Percentiles rank a stretch among this genome's conserved stretches.
phyloP scores from a whole-genome alignment of 2,797 vertebrate genomes.

The Luscinia megarhynchos region DNA sequence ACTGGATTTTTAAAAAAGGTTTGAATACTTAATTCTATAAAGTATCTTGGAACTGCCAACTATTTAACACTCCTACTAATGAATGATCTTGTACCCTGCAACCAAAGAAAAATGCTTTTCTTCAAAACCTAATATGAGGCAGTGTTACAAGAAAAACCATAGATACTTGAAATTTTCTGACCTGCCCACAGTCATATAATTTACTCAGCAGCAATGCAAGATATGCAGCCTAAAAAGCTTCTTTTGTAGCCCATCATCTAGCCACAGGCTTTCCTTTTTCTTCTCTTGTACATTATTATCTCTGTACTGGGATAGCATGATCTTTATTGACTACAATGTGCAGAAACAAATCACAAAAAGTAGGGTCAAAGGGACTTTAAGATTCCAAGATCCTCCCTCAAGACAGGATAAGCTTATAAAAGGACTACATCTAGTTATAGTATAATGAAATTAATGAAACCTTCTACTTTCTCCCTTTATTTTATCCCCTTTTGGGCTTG shows the following conservation, averaged over 20 bases:
- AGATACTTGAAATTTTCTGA: slow-evolving; percentile 49
- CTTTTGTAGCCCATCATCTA: slow-evolving; percentile 4
- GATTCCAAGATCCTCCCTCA: neutral
- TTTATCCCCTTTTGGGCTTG: neutral
- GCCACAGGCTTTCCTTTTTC: slow-evolving; percentile 1
- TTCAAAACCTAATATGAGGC: neutral
- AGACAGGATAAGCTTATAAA: neutral
- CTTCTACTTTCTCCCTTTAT: neutral
- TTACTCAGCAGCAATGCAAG: slow-evolving; percentile 40
- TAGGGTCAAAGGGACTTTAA: neutral
- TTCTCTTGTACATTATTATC: neutral
- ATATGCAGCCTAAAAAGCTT: slow-evolving; percentile 40
- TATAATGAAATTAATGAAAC: neutral
- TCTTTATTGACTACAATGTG: neutral
- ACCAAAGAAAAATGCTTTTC: neutral
- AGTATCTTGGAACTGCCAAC: neutral
- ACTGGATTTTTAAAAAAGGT: neutral
- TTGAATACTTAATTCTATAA: neutral
- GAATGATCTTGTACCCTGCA: neutral
- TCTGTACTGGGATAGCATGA: neutral
- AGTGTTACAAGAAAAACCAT: neutral
- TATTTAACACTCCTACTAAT: neutral
- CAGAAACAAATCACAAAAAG: neutral
- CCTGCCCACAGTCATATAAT: slow-evolving; percentile 31
- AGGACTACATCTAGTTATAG: neutral